Percentiles rank a stretch among this genome's conserved stretches.
Evolutionary conservation across 2,113 vertebrate genomes (phyloP).

Genomic region (Mionectes macconnelli): DNA sequence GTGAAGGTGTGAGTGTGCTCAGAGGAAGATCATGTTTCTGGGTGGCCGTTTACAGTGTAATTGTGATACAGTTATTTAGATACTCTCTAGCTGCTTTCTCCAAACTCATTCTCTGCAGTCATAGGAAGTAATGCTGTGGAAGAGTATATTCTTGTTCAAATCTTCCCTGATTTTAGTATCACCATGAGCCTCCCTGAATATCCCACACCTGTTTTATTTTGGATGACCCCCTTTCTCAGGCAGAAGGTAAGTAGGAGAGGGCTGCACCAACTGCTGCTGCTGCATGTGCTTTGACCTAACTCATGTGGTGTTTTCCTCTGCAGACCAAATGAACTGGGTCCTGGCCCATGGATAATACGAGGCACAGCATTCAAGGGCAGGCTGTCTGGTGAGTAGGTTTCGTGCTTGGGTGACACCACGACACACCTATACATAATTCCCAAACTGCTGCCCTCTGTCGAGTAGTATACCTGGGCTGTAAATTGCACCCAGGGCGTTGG

Average conservation of each 20-base stretch:
- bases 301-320: not conserved
- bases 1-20: accelerated
- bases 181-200: not conserved
- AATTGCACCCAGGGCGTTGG: not conserved
- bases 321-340: not conserved
- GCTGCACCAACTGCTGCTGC: not conserved
- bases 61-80: not conserved
- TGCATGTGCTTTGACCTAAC: not conserved
- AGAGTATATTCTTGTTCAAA: not conserved
- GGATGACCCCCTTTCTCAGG: not conserved
- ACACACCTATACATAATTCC: accelerated
- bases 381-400: not conserved
- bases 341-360: accelerated
- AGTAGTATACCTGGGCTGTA: not conserved
- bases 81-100: not conserved
- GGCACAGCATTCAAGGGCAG: not conserved
- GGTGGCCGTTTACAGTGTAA: not conserved
- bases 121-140: not conserved
- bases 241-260: not conserved
- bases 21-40: not conserved
- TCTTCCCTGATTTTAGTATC: not conserved
- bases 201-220: not conserved
- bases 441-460: not conserved
- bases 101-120: not conserved
- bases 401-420: not conserved